Base-by-base conservation (phyloP, 92 coral and sea anemone species). In the Bergia sp. region DNA sequence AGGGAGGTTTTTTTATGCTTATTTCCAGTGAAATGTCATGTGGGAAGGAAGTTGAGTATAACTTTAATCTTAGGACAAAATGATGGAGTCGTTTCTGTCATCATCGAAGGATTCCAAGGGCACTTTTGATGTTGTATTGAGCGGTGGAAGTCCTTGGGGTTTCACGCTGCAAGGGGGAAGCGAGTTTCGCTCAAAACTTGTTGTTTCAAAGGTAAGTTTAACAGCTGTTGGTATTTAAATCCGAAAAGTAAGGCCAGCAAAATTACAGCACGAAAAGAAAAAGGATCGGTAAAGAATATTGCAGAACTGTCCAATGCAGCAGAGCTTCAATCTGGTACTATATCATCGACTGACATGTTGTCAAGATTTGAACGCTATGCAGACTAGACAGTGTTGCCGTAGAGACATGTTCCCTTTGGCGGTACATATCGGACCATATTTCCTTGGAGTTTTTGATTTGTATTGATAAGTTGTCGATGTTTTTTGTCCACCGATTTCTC, bases 141-240 rank as follows among this genome's bases (percentile, higher is more conserved):
- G 87, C 73, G 99, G 99, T 76, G 99, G 99, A 66, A 94, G 97
- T 73, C 99, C 99, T 85, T 97, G 99, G 99, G 99, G 99, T 44
- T 97, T 97, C 88, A 97, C 97, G 81, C 93, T 97, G 76, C 96
- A 93, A 61, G 98, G 98, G 72, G 98, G 98, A 88, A 90, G 96
- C 82, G 98, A 95, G 88, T 95, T 95, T 88, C 91, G 91, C 73
- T 83, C 93, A 86, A 93, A 93, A 86, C 98, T 97, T 80, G 73
- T 86, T 39, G 94, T 97, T 43, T 91, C 95, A 78, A 97, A 96
- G 99, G 99, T 97, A 80, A 92, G 92, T 23, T 71, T 38, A 47
- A 29, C 15, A 18, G 55, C 42, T 23, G 87, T 29, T 84, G 71
- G 29, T 36, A 9, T 10, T 23, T 8, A 20, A 16, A 45, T 42